phyloP scores from a whole-genome alignment of 2,113 vertebrate genomes.

The Rattus rattus region DNA sequence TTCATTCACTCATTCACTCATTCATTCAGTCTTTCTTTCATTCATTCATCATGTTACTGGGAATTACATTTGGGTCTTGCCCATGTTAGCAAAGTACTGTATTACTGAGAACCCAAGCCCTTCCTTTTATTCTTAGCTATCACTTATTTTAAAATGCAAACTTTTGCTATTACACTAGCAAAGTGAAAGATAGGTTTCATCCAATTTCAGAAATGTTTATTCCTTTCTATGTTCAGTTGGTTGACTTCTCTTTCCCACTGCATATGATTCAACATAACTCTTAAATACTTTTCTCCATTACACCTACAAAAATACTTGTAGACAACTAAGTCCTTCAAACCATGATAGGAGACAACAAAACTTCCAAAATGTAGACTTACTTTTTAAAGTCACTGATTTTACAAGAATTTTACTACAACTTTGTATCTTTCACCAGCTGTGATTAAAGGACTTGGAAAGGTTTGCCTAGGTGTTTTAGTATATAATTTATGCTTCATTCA shows the following conservation, averaged over 20 bases:
- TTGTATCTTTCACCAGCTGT: conserved; percentile 41
- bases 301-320: not conserved
- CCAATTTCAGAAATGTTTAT: conserved; percentile 2
- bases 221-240: not conserved
- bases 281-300: not conserved
- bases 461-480: not conserved
- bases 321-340: not conserved
- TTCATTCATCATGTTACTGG: not conserved
- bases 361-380: not conserved
- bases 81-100: not conserved
- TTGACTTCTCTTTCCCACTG: conserved; percentile 24
- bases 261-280: not conserved
- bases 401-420: conserved; percentile 38
- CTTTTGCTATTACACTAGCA: conserved; percentile 27
- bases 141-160: not conserved
- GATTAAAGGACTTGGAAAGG: conserved; percentile 10
- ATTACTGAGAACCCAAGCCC: not conserved
- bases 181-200: not conserved
- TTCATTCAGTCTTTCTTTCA: not conserved
- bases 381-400: conserved; percentile 27
- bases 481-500: conserved; percentile 44
- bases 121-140: not conserved
- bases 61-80: not conserved
- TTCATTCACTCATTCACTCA: not conserved
- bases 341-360: not conserved